Evolutionary conservation across 2,888 invertebrate species (phyloP).

Genomic region (Lasioglossum morio): DNA sequence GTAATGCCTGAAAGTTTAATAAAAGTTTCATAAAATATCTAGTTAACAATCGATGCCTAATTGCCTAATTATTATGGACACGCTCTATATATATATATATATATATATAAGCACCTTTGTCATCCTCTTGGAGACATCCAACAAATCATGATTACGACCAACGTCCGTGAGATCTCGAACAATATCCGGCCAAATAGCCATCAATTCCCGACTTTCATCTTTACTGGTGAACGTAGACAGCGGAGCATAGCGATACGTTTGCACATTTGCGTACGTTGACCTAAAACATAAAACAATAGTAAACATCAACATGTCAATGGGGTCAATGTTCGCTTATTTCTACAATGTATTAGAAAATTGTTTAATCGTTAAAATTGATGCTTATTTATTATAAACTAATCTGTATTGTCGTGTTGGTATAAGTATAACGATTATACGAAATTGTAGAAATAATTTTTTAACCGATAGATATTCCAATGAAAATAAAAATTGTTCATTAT

Average conservation of each 20-base stretch:
- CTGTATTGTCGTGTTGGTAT: too few relatives aligned
- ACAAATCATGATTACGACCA: constrained; percentile 90
- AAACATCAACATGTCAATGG: not conserved
- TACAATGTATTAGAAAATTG: not conserved
- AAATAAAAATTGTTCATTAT: not conserved
- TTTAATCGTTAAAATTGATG: not conserved
- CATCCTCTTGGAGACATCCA: constrained; percentile 92
- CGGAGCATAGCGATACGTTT: constrained; percentile 72
- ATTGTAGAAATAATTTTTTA: not conserved
- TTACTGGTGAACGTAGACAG: constrained; percentile 88
- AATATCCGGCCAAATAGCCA: constrained; percentile 95
- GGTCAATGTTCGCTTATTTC: not conserved
- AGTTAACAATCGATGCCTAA: not conserved
- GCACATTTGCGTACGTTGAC: constrained; percentile 21
- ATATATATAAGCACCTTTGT: too few relatives aligned
- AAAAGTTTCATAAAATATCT: not conserved
- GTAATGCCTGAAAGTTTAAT: constrained; percentile 88
- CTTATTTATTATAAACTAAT: too few relatives aligned
- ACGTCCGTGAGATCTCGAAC: constrained; percentile 93
- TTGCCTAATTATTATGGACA: not conserved
- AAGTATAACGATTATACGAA: not conserved
- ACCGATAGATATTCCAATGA: not conserved
- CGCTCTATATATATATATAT: too few relatives aligned
- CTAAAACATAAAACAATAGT: constrained; percentile 26
- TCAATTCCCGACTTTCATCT: constrained; percentile 94